Evolutionary conservation across 2,888 invertebrate genomes (phyloP), one percentile per base, ranked within the genome.

Genomic region (Nemoura dubitans): DNA sequence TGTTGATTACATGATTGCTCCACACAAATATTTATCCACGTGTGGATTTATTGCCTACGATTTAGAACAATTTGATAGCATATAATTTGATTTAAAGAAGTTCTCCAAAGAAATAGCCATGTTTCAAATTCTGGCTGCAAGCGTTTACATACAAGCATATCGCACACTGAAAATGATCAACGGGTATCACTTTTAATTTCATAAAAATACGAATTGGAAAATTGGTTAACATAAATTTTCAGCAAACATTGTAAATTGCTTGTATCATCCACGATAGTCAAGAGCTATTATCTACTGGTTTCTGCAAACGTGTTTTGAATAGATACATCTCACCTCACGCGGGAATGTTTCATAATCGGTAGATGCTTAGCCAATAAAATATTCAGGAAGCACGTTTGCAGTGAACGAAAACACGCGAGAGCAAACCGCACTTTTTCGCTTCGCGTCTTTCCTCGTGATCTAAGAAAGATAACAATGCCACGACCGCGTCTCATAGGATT

Each of bases 81-180:
- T 59, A 59, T 59, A 59, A 59, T 59, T 59, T 59, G 59, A 59
- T 59, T 59, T 59, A 59, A 59, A 59, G 59, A 59, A 59, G 59
- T 7, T 59, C 59, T 59, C 59, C 2, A 59, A 59, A 59, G 59
- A 59, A 59, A 59, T 59, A 21, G 14, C 14, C 59, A 21, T 59
- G 3, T 21, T 59, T 59, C 59, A 59, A n/a, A n/a, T 36, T 21
- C 59, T 16, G 10, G 59, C 59, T 59, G 14, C 59, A 59, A 59
- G 59, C 59, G 59, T 21, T 59, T n/a, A 10, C 59, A 7, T 21
- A 59, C 14, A 59, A 59, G 59, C 59, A 59, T 59, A 59, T 59
- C 14, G 59, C 59, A 59, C 59, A 16, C 16, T 59, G 14, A 59
- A 59, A 59, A 59, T 59, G 59, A 59, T 59, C 59, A 59, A 59